These are phyloP conservation scores for Drosophila murphyi DNA, from an alignment of 1,140 invertebrate species.

Conservation along the genomic window DNA sequence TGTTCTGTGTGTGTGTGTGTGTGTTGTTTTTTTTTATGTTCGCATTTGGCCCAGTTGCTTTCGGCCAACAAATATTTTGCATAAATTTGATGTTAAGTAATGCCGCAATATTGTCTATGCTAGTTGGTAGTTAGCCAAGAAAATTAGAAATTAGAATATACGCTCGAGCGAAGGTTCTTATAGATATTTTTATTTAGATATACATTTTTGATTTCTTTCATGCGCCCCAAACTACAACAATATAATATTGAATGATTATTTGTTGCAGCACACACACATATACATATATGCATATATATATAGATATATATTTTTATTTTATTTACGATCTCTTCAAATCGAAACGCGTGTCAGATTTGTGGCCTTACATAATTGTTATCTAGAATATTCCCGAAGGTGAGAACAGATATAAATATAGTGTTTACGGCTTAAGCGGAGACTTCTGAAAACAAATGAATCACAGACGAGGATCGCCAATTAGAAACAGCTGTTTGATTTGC, in stretches of 20 bases:
- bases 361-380: neutral
- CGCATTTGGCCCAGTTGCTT: conserved; percentile 44
- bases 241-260: conserved; percentile 19
- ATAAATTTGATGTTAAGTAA: conserved; percentile 77
- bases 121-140: conserved; percentile 72
- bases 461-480: neutral
- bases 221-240: conserved; percentile 7
- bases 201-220: conserved; percentile 5
- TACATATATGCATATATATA: no score
- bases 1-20: conserved; percentile 12
- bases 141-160: conserved; percentile 18
- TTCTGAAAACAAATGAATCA: neutral
- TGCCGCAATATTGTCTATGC: conserved; percentile 61
- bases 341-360: neutral
- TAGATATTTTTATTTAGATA: conserved; percentile 21
- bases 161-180: conserved; percentile 23
- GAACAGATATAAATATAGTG: neutral
- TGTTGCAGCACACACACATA: neutral
- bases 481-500: neutral
- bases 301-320: no score
- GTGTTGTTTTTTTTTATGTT: conserved; percentile 37
- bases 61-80: conserved; percentile 53
- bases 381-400: neutral
- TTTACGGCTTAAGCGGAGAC: neutral
- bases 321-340: no score